Evolutionary conservation across 2,113 vertebrate genomes (phyloP).

Genomic region (Strix aluco): DNA sequence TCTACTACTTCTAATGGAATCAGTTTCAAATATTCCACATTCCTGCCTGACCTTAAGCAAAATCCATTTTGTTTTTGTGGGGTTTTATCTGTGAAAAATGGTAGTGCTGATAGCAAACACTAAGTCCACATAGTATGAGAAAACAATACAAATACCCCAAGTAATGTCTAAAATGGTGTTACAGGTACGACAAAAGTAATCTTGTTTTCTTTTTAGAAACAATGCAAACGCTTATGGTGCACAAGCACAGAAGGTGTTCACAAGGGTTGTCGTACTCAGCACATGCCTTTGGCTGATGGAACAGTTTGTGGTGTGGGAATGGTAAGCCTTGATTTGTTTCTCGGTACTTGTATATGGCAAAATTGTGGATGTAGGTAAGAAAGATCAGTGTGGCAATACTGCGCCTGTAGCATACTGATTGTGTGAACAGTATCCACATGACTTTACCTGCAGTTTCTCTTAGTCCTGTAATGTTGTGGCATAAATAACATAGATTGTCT

Average conservation of each 20-base stretch:
- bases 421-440: neutral
- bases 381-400: neutral
- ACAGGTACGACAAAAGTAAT: neutral
- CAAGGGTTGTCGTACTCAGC: conserved; percentile 93
- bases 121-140: neutral
- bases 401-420: neutral
- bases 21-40: neutral
- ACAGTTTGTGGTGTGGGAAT: conserved; percentile 91
- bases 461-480: neutral
- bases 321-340: conserved; percentile 76
- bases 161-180: neutral
- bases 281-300: conserved; percentile 96
- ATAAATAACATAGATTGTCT: neutral
- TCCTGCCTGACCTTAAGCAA: neutral
- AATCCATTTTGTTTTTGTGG: neutral
- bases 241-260: conserved; percentile 90
- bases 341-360: neutral
- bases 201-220: conserved; percentile 78
- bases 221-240: conserved; percentile 95
- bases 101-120: neutral
- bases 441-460: neutral
- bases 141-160: neutral
- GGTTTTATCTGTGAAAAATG: neutral
- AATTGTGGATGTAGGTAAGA: neutral
- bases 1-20: neutral